These are phyloP conservation scores for Drosophila malerkotliana DNA, from an alignment of 1,140 invertebrate genomes.

Conservation along the genomic window DNA sequence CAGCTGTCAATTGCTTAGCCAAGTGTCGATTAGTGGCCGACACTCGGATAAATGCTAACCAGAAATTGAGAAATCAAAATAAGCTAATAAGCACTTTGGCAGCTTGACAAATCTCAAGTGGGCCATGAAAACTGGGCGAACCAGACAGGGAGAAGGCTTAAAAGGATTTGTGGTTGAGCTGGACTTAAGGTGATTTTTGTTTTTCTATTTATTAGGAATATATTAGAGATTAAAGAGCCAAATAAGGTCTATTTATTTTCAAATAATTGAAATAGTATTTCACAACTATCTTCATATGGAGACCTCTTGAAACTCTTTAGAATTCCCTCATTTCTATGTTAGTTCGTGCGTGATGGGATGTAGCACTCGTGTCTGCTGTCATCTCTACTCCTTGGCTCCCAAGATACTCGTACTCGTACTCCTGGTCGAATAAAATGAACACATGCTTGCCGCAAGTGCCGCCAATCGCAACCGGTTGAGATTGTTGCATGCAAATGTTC, in stretches of 20 bases:
- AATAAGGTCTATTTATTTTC: neutral
- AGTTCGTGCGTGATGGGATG: conserved; percentile 30
- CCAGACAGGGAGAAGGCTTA: conserved; percentile 16
- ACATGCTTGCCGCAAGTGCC: conserved; percentile 65
- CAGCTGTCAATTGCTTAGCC: conserved; percentile 35
- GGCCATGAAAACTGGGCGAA: conserved; percentile 22
- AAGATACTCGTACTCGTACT: conserved; percentile 20
- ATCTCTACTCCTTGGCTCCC: conserved; percentile 27
- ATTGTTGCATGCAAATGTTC: conserved; percentile 73
- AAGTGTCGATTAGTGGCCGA: conserved; percentile 38
- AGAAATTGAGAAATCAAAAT: conserved; percentile 29
- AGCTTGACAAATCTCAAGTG: conserved; percentile 48
- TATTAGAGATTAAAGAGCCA: neutral
- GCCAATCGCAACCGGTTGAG: conserved; percentile 67
- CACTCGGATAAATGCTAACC: conserved; percentile 38
- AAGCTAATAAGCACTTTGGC: conserved; percentile 28
- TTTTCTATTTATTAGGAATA: no score
- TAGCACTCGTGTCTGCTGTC: conserved; percentile 32
- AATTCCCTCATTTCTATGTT: neutral
- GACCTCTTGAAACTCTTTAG: neutral
- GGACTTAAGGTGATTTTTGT: neutral
- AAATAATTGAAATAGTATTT: neutral
- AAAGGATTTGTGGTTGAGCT: conserved; percentile 21
- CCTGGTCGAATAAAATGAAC: conserved; percentile 35
- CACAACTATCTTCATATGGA: no score